Evolutionary conservation across 2,888 invertebrate species (phyloP), one percentile per base, ranked within the genome.

Genomic region (Xestia c-nigrum): DNA sequence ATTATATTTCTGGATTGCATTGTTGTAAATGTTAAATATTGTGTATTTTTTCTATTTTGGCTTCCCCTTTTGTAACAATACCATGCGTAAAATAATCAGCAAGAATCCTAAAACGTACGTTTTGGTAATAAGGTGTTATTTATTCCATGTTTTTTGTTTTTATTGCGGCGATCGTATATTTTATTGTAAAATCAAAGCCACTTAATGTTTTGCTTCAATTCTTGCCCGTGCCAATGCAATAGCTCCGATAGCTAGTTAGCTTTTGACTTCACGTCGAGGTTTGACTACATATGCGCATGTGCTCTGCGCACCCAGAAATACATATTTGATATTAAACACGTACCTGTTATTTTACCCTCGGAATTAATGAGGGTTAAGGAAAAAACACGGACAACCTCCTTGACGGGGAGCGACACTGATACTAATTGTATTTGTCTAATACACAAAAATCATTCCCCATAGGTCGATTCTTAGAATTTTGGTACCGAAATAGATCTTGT

Each of bases 391-490:
- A 73, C 74, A 66, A 78, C 81, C 74, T 52, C 14, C 74, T 52
- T 38, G 50, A 24, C 9, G 21, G 59, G 16, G 10, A 74, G 74
- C 52, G 46, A 66, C 59, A 66, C 14, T 66, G 24, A 66, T 81
- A 81, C 74, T 78, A 81, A 59, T 66, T 80, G 10, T n/a, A 19
- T 59, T 43, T 21, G n/a, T 52, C 21, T 46, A 72, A 21, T 12
- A 52, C 1, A 43, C 63, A n/a, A 14, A n/a, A 16, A 59, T 38
- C 16, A 21, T 50, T 59, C 16, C 43, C 38, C 46, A 19, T 59
- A 38, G 21, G 16, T 65, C 10, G 16, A n/a, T 65, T 43, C 72
- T 50, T 5, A 57, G 24, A 52, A 52, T 46, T 65, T 55, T 21
- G 24, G 0, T 59, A 80, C 24, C 21, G 65, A 74, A 81, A 78